phyloP scores from a whole-genome alignment of 1,140 invertebrate genomes.

The Drosophila paulistorum region DNA sequence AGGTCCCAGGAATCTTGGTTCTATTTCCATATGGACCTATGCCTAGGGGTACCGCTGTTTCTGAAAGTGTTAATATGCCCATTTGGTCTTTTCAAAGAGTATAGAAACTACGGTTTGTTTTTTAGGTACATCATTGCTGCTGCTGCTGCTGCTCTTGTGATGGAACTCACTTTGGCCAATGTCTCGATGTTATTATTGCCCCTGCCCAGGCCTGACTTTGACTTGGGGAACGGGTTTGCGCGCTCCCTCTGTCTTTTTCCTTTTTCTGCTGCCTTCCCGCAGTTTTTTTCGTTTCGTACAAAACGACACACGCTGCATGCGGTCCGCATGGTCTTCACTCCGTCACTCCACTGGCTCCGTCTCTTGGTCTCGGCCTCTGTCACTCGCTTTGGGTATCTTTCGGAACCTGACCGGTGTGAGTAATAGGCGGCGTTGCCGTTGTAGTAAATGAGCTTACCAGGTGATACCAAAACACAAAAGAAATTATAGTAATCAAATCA shows the following conservation, averaged over 20 bases:
- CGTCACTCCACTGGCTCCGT: neutral
- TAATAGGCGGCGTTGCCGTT: conserved; percentile 80
- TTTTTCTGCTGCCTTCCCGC: conserved; percentile 58
- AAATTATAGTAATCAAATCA: conserved; percentile 82
- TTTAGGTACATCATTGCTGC: too few relatives aligned
- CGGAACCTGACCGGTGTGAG: conserved; percentile 61
- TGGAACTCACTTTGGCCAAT: conserved; percentile 16
- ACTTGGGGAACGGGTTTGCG: conserved; percentile 25
- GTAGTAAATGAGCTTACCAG: conserved; percentile 82
- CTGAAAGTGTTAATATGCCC: neutral
- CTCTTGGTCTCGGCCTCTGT: conserved; percentile 1
- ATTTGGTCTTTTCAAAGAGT: neutral
- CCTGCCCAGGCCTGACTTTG: conserved; percentile 33
- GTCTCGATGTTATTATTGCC: conserved; percentile 20
- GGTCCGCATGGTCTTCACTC: conserved; percentile 52
- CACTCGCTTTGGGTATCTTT: conserved; percentile 1
- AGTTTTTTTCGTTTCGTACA: conserved; percentile 63
- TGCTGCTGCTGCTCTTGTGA: conserved; percentile 14
- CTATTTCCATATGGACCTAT: too few relatives aligned
- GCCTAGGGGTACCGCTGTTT: too few relatives aligned
- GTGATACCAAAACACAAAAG: conserved; percentile 82
- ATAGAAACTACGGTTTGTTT: neutral
- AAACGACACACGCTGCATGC: conserved; percentile 81
- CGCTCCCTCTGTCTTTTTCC: conserved; percentile 31
- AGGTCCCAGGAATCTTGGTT: neutral